Conservation (phyloP, 2,113 vertebrate genomes). For the Tetrax tetrax region DNA sequence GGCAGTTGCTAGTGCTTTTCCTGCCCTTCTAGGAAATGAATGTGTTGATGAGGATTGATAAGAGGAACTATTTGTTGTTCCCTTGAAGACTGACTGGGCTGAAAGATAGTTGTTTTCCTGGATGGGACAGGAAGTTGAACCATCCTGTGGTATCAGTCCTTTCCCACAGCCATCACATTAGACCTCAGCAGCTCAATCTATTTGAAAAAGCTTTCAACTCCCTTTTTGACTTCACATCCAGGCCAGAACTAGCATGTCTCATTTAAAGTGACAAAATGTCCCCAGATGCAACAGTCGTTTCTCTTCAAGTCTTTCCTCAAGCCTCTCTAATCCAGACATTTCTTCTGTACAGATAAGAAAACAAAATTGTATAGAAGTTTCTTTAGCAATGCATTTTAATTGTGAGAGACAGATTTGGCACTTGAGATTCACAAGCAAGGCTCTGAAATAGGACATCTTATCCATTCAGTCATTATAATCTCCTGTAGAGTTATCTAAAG, state of each 20-base stretch:
- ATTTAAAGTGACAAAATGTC: not conserved
- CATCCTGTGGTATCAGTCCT: not conserved
- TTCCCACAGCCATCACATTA: not conserved
- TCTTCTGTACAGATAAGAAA: not conserved
- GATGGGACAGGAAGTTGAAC: not conserved
- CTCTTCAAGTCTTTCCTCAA: not conserved
- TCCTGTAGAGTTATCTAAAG: not conserved
- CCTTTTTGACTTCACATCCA: not conserved
- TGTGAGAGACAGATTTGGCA: not conserved
- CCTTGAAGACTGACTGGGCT: not conserved
- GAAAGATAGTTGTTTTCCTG: not conserved
- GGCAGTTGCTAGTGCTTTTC: constrained; percentile 28
- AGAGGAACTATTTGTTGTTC: not conserved
- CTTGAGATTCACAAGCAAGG: not conserved
- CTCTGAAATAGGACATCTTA: not conserved
- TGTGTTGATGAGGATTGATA: not conserved
- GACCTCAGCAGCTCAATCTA: not conserved
- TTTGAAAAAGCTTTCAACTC: not conserved
- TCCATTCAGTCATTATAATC: not conserved
- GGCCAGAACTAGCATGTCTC: fast-evolving
- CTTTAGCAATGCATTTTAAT: not conserved
- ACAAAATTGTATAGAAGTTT: not conserved
- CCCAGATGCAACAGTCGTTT: not conserved
- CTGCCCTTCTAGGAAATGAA: constrained; percentile 16
- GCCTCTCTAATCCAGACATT: not conserved